Evolutionary conservation across 1,140 invertebrate species (phyloP).

Genomic region (Lycorma delicatula): DNA sequence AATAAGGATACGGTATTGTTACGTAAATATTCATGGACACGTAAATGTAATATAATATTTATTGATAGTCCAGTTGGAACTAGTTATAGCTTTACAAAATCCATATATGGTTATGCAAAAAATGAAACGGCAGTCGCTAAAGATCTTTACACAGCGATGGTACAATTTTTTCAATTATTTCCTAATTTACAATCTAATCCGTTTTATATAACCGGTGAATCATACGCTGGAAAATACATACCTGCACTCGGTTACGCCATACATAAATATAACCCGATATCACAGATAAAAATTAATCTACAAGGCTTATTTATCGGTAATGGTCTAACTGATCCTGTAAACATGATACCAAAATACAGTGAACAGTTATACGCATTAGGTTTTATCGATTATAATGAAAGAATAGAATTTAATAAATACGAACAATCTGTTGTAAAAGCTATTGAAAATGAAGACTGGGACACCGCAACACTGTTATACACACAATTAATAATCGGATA

Average conservation of each 20-base stretch:
- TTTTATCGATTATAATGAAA: constrained; percentile 24
- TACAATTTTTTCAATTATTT: constrained; percentile 63
- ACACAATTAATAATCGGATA: constrained; percentile 11
- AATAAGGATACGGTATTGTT: constrained; percentile 35
- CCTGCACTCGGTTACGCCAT: constrained; percentile 45
- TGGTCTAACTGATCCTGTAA: constrained; percentile 70
- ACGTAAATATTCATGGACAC: constrained; percentile 65
- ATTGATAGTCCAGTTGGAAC: constrained; percentile 84
- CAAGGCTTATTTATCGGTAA: constrained; percentile 77
- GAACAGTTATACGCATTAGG: constrained; percentile 76
- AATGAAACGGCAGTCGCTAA: constrained; percentile 42
- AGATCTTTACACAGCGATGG: constrained; percentile 53
- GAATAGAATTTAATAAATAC: constrained; percentile 12
- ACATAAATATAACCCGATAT: constrained; percentile 43
- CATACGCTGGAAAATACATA: constrained; percentile 49
- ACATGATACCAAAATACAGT: constrained; percentile 63
- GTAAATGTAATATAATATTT: constrained; percentile 65
- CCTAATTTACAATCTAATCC: constrained; percentile 24
- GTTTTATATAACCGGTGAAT: constrained; percentile 42
- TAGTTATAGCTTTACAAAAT: constrained; percentile 63
- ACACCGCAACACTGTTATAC: constrained; percentile 3
- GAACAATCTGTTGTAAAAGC: constrained; percentile 6
- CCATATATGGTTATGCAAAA: constrained; percentile 14
- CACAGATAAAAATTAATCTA: constrained; percentile 52
- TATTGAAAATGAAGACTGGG: constrained; percentile 8